Evolutionary conservation across 2,113 vertebrate genomes (phyloP).

Genomic region (Todiramphus chloris): DNA sequence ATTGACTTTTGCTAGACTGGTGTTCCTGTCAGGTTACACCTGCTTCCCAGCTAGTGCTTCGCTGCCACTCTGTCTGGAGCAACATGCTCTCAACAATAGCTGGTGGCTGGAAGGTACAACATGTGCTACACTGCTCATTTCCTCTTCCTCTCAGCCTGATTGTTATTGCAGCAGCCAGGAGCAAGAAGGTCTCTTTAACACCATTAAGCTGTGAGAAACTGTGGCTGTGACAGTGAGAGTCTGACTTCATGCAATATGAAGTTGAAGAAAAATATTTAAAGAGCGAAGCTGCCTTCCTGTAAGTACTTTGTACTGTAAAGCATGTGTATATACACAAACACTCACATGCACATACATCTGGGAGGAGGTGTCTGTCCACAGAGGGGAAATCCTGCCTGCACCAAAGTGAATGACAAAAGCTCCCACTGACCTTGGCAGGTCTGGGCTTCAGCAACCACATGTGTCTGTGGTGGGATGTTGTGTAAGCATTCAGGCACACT

Average conservation of each 20-base stretch:
- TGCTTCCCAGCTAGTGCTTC: conserved; percentile 59
- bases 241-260: background rate
- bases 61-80: conserved; percentile 69
- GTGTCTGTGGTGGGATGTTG: background rate
- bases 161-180: conserved; percentile 40
- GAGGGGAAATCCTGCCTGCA: conserved; percentile 34
- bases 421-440: background rate
- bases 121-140: conserved; percentile 71
- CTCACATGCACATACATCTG: background rate
- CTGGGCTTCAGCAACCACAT: background rate
- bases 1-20: background rate
- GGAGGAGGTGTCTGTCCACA: background rate
- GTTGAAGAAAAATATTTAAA: conserved; percentile 1
- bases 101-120: conserved; percentile 76
- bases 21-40: conserved; percentile 53
- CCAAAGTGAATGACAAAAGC: background rate
- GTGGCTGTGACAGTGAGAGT: background rate
- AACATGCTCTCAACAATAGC: conserved; percentile 70
- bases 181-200: conserved; percentile 38
- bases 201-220: conserved; percentile 33
- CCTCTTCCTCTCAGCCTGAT: conserved; percentile 69
- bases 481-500: background rate
- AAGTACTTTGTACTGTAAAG: background rate
- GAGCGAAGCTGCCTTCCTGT: conserved; percentile 20
- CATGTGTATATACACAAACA: background rate